Evolutionary conservation across 2,113 vertebrate genomes (phyloP).

Genomic region (Aleadryas rufinucha): DNA sequence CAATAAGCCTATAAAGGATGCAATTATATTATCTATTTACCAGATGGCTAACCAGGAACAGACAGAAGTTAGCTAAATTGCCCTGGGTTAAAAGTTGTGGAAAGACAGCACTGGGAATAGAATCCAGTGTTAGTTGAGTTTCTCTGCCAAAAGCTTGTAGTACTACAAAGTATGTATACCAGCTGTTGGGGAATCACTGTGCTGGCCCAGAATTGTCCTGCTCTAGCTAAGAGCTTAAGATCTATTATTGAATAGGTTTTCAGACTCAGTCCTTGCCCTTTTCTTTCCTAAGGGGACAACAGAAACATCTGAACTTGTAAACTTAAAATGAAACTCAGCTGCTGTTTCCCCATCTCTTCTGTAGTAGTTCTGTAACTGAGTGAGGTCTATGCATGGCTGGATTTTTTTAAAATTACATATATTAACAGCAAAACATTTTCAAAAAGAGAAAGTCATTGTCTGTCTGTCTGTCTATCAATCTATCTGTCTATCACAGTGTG

Average conservation of each 20-base stretch:
- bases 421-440: background rate
- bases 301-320: constrained; percentile 21
- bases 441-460: background rate
- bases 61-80: constrained; percentile 56
- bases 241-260: constrained; percentile 52
- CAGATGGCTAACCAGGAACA: constrained; percentile 55
- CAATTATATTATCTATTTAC: constrained; percentile 53
- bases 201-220: constrained; percentile 21
- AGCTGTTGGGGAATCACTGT: constrained; percentile 34
- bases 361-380: background rate
- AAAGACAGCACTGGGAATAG: constrained; percentile 43
- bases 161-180: constrained; percentile 13
- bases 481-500: background rate
- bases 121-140: constrained; percentile 17
- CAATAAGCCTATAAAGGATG: constrained; percentile 28
- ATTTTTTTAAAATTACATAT: background rate
- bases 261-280: background rate
- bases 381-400: background rate
- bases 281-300: constrained; percentile 32
- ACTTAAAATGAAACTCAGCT: background rate
- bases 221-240: constrained; percentile 21
- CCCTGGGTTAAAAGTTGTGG: constrained; percentile 42
- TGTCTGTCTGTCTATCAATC: background rate
- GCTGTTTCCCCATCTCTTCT: background rate
- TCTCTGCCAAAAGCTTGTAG: constrained; percentile 48